Percentiles rank a stretch among this genome's conserved stretches.
These are phyloP conservation scores for Lepus townsendii DNA, from an alignment of 2,797 vertebrate species.

Conservation along the genomic window DNA sequence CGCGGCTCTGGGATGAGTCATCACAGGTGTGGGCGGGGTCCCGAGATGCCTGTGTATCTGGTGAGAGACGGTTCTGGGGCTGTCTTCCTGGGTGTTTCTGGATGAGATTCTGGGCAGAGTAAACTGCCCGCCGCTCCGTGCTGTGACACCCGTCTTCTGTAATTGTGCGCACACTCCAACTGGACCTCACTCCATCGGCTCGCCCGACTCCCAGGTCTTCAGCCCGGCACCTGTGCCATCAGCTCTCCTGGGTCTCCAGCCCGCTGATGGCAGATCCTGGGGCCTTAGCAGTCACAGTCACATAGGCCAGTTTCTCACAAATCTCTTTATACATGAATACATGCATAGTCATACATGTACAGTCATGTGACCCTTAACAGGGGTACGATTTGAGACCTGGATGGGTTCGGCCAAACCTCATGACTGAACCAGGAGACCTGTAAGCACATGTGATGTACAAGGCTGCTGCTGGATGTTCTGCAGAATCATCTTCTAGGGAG, in stretches of 20 bases:
- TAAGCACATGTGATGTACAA: too few species aligned
- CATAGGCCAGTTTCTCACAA: neutral
- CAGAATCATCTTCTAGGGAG: too few species aligned
- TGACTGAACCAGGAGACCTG: neutral
- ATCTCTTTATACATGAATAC: too few species aligned
- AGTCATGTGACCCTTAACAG: neutral
- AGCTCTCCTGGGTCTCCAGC: neutral
- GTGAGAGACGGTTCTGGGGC: neutral
- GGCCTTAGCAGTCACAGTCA: neutral
- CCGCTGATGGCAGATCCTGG: neutral
- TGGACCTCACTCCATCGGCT: too few species aligned
- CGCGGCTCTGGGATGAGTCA: accelerated
- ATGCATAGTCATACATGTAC: too few species aligned
- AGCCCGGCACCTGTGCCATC: too few species aligned
- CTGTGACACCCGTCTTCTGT: neutral
- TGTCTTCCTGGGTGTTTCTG: neutral
- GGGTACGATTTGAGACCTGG: neutral
- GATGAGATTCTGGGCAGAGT: neutral
- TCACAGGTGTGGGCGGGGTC: neutral
- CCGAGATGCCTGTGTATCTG: neutral
- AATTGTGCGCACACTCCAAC: neutral
- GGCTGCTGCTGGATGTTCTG: neutral
- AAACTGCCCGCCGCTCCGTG: neutral
- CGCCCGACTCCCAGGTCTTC: too few species aligned
- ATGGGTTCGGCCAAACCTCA: neutral